These are phyloP conservation scores for Sardina pilchardus DNA, from an alignment of 2,113 vertebrate genomes.

Conservation along the genomic window DNA sequence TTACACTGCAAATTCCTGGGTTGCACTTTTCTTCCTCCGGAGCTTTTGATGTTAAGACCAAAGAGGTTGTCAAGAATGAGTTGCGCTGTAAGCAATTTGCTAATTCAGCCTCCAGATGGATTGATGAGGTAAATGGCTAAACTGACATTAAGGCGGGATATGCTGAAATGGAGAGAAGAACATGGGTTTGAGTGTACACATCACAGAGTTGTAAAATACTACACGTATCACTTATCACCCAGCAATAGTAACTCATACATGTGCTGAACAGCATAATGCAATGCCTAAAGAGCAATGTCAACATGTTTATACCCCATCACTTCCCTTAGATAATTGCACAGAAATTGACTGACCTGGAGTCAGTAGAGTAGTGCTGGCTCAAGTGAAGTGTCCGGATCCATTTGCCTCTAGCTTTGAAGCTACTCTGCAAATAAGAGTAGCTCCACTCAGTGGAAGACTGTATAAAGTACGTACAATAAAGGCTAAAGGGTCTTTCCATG, in stretches of 20 bases:
- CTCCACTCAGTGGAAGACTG: neutral
- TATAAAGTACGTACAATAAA: conserved; percentile 22
- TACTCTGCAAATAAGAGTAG: neutral
- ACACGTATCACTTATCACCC: neutral
- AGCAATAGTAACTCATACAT: neutral
- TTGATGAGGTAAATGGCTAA: conserved; percentile 46
- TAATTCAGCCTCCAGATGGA: conserved; percentile 56
- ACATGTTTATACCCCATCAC: neutral
- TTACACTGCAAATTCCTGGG: neutral
- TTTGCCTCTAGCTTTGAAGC: neutral
- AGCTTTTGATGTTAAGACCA: conserved; percentile 54
- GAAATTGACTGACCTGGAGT: neutral
- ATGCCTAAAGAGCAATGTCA: neutral
- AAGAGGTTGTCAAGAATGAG: conserved; percentile 52
- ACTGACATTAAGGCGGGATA: conserved; percentile 34
- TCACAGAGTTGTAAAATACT: conserved; percentile 1
- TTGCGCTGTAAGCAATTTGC: conserved; percentile 52
- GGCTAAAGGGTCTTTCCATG: conserved; percentile 25
- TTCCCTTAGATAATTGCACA: neutral
- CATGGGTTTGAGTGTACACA: neutral
- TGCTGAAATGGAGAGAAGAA: neutral
- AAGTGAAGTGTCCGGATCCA: neutral
- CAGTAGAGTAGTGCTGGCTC: neutral
- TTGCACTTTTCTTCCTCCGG: conserved; percentile 21
- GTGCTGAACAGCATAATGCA: neutral